Evolutionary conservation across 2,797 vertebrate species (phyloP).

Genomic region (Sarcophilus harrisii): DNA sequence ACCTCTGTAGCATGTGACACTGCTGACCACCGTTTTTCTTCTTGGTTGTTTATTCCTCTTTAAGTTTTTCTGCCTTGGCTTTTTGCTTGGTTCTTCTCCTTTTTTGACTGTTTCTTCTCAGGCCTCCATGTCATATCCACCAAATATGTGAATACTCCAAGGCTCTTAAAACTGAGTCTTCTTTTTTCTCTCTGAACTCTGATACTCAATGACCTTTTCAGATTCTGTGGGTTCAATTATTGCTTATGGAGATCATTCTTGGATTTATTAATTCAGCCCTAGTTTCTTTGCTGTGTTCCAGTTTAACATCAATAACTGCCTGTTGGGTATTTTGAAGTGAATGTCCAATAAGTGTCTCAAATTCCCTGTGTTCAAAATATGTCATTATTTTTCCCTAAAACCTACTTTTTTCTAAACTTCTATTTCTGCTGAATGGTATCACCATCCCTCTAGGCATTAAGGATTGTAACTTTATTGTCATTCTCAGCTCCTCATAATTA

Average conservation of each 20-base stretch:
- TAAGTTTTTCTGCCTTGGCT: neutral
- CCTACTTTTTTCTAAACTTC: neutral
- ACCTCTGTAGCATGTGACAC: neutral
- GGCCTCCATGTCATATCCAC: neutral
- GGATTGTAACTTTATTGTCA: neutral
- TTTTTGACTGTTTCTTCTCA: neutral
- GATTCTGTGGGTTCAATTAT: neutral
- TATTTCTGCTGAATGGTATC: neutral
- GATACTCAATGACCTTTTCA: neutral
- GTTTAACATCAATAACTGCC: neutral
- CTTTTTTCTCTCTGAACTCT: neutral
- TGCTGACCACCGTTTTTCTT: neutral
- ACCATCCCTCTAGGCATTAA: neutral
- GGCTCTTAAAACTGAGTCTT: too few relatives aligned
- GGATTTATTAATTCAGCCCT: neutral
- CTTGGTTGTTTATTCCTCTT: neutral
- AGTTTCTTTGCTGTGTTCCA: neutral
- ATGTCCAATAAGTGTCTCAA: neutral
- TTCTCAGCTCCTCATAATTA: neutral
- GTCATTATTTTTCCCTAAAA: neutral
- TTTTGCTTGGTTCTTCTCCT: neutral
- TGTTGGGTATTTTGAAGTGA: neutral
- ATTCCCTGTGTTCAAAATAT: neutral
- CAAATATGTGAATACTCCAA: too few relatives aligned
- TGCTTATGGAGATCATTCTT: neutral